Percentiles rank a stretch among this genome's conserved stretches.
Evolutionary conservation across 2,113 vertebrate genomes (phyloP).

Genomic region (Amphiprion percula): DNA sequence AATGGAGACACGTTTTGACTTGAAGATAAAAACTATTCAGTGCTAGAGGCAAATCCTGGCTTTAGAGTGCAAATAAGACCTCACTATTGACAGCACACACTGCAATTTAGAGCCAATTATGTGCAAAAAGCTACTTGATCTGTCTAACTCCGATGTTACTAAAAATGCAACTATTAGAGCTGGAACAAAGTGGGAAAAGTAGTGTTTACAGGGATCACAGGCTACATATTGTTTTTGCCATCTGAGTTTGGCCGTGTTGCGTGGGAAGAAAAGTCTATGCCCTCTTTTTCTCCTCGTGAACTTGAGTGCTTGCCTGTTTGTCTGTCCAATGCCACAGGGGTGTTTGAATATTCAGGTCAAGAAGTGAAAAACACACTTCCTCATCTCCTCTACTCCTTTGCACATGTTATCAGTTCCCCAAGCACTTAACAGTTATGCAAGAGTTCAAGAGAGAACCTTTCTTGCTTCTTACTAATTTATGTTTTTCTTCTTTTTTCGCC

Average conservation of each 20-base stretch:
- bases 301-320: slow-evolving; percentile 45
- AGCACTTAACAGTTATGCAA: slow-evolving; percentile 48
- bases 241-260: slow-evolving; percentile 22
- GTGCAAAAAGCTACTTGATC: slow-evolving; percentile 15
- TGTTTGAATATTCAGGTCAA: slow-evolving; percentile 79
- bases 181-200: background rate
- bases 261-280: slow-evolving; percentile 49
- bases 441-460: slow-evolving; percentile 32
- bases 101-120: slow-evolving; percentile 43
- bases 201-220: slow-evolving; percentile 6
- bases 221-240: slow-evolving; percentile 11
- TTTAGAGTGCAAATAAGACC: slow-evolving; percentile 41
- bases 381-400: slow-evolving; percentile 50
- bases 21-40: slow-evolving; percentile 74
- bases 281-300: slow-evolving; percentile 52
- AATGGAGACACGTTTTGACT: slow-evolving; percentile 67
- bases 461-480: slow-evolving; percentile 41
- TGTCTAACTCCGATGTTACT: slow-evolving; percentile 22
- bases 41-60: slow-evolving; percentile 53
- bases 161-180: background rate
- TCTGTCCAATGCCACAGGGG: slow-evolving; percentile 67
- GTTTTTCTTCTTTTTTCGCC: slow-evolving; percentile 20
- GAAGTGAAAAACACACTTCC: slow-evolving; percentile 67
- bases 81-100: slow-evolving; percentile 18
- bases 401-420: slow-evolving; percentile 44